These are phyloP conservation scores for Anisognathus igniventris DNA, from an alignment of 2,797 vertebrate genomes.

Conservation along the genomic window DNA sequence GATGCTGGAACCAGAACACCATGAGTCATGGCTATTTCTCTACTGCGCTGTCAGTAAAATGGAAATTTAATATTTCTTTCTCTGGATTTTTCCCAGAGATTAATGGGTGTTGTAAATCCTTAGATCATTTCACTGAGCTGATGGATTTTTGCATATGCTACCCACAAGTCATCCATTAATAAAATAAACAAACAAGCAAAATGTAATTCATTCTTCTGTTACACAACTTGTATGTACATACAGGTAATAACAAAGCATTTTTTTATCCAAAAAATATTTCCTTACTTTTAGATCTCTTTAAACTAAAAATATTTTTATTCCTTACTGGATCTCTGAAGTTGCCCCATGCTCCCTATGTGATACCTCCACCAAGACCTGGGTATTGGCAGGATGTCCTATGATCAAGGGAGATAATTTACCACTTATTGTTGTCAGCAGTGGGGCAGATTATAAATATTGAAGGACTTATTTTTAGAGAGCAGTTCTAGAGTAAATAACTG, in stretches of 20 bases:
- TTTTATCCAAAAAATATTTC: neutral
- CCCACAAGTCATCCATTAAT: neutral
- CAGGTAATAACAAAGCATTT: neutral
- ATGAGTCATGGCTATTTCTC: neutral
- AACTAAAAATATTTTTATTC: neutral
- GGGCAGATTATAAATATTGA: neutral
- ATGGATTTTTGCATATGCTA: neutral
- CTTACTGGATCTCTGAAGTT: neutral
- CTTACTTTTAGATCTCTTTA: neutral
- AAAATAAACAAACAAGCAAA: neutral
- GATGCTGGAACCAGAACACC: neutral
- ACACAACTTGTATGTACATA: neutral
- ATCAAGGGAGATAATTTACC: neutral
- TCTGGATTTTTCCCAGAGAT: neutral
- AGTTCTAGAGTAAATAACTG: neutral
- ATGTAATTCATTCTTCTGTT: neutral
- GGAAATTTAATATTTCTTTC: neutral
- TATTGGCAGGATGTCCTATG: neutral
- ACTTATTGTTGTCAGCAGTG: neutral
- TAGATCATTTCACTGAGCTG: neutral
- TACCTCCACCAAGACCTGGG: neutral
- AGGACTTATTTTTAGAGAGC: neutral
- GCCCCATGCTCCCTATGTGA: rapidly evolving
- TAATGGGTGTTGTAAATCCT: neutral
- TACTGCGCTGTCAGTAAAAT: neutral